Base-by-base conservation (phyloP, 2,888 invertebrate genomes). In the Griposia aprilina region DNA sequence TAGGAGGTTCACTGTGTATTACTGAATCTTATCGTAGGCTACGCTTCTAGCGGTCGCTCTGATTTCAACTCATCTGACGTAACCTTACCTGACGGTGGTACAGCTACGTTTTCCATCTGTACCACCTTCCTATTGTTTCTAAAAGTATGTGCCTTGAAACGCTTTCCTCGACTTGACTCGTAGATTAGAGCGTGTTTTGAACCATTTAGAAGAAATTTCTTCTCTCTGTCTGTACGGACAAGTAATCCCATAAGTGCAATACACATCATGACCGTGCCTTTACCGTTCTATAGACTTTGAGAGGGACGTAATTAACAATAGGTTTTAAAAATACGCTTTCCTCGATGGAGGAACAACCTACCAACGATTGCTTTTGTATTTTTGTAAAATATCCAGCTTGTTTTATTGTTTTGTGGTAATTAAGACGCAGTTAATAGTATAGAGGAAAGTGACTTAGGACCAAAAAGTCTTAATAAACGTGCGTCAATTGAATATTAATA, bases 221-320 rank as follows among this genome's bases (percentile, higher is more conserved):
- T 95, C 95, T 96, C 95, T 94, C 94, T 95, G 95, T 96, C 94
- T 94, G 94, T 95, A 93, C 93, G 94, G 94, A 95, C 94, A 94
- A 93, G 92, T 95, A 94, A 93, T 94, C 94, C 95, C 94, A 93
- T 96, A 95, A 96, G 96, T 96, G 96, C 96, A 96, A 95, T 95
- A 96, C 96, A 96, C 96, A 97, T 97, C 96, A 96, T 96, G 92
- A 96, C 96, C 96, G 96, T 97, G 97, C 97, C 97, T 96, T 97
- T 95, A 96, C 96, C 95, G 95, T 96, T 96, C 96, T 96, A 96
- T 96, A 97, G 96, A 97, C 96, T 96, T 95, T 94, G 96, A 95
- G 94, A 95, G 96, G 96, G 96, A 97, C 96, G 96, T 96, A 97
- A 97, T 96, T 96, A 95, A 95, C 96, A 96, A 96, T 96, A 96